Evolutionary conservation across 2,113 vertebrate genomes (phyloP).

Genomic region (Chauna torquata): DNA sequence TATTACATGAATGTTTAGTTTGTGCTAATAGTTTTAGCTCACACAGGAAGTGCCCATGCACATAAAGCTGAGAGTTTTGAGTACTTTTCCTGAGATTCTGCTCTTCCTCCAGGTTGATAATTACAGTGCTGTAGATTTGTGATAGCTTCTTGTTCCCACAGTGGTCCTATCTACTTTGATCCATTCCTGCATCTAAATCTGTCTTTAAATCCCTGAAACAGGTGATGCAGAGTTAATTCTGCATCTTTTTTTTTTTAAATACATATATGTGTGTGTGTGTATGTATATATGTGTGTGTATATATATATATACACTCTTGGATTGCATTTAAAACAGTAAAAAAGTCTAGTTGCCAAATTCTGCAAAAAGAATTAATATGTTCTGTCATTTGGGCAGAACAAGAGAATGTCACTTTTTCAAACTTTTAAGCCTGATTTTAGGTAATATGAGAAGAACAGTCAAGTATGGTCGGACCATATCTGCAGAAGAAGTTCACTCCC

Average conservation of each 20-base stretch:
- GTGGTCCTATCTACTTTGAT: background rate
- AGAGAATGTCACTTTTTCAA: background rate
- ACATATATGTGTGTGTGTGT: no score
- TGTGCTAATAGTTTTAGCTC: background rate
- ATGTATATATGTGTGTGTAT: no score
- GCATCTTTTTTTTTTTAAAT: background rate
- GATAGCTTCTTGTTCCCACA: background rate
- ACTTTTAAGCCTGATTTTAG: background rate
- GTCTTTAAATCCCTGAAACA: background rate
- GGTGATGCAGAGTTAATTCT: background rate
- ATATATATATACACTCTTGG: background rate
- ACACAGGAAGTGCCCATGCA: background rate
- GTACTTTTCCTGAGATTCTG: background rate
- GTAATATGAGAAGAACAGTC: constrained; percentile 1
- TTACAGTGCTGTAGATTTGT: background rate
- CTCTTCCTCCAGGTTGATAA: background rate
- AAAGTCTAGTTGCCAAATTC: background rate
- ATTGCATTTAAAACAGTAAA: background rate
- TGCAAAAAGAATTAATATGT: background rate
- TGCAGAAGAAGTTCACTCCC: constrained; percentile 7
- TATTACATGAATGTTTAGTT: background rate
- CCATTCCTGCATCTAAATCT: background rate
- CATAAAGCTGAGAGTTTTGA: background rate
- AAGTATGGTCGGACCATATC: background rate
- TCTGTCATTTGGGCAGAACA: background rate